Evolutionary conservation across 2,113 vertebrate species (phyloP).

Genomic region (Fulmarus glacialis): DNA sequence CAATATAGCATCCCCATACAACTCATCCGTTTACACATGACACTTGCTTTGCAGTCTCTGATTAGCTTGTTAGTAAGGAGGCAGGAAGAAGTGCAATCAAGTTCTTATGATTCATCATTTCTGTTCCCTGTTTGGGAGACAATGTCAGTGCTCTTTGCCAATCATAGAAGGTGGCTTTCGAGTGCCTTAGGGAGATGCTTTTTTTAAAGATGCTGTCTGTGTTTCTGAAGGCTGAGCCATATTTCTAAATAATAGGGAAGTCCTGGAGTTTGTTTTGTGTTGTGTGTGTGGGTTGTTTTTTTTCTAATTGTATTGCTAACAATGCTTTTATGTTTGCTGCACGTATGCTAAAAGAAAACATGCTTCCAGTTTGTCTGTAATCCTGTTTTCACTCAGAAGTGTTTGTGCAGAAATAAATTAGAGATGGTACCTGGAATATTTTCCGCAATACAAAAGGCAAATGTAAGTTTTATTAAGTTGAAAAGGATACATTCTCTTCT

Average conservation of each 20-base stretch:
- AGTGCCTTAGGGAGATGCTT: slow-evolving; percentile 64
- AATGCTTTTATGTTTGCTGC: slow-evolving; percentile 55
- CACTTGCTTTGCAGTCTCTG: slow-evolving; percentile 30
- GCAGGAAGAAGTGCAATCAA: slow-evolving; percentile 75
- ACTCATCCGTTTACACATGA: slow-evolving; percentile 74
- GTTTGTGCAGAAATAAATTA: slow-evolving; percentile 64
- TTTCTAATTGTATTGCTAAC: slow-evolving; percentile 47
- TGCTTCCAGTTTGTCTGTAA: slow-evolving; percentile 27
- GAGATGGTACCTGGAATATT: slow-evolving; percentile 74
- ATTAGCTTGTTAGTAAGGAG: slow-evolving; percentile 72
- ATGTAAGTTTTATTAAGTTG: slow-evolving; percentile 74
- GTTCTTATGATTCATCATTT: slow-evolving; percentile 77
- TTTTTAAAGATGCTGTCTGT: slow-evolving; percentile 62
- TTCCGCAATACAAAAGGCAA: slow-evolving; percentile 68
- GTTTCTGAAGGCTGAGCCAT: neutral
- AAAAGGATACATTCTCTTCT: slow-evolving; percentile 73
- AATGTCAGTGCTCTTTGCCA: slow-evolving; percentile 71
- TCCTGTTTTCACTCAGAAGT: slow-evolving; percentile 58
- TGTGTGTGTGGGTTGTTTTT: neutral
- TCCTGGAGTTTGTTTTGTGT: slow-evolving; percentile 44
- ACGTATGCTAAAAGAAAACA: slow-evolving; percentile 49
- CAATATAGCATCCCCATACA: slow-evolving; percentile 64
- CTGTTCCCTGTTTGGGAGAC: slow-evolving; percentile 74
- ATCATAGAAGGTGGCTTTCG: slow-evolving; percentile 50
- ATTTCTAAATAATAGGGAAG: slow-evolving; percentile 63